Evolutionary conservation across 2,797 vertebrate genomes (phyloP), one percentile per base, ranked within the genome.

Genomic region (Gobionotothen gibberifrons): DNA sequence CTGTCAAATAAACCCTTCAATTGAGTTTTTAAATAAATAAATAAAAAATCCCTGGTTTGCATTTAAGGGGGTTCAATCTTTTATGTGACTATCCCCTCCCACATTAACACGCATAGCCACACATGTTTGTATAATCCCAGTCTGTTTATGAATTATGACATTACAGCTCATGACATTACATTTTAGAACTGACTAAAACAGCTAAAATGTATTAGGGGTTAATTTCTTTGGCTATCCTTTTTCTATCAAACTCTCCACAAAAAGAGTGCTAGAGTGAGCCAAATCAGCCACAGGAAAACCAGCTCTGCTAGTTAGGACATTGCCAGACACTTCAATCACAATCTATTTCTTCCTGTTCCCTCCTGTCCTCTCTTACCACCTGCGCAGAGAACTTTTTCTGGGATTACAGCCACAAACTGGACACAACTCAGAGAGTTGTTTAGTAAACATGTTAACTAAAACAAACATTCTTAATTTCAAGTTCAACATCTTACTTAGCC

Each of bases 361-460:
- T 9, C 58, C 1, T 22, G 22, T 36, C n/a, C 43, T 22, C 5
- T n/a, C 49, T 54, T 40, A 9, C 17, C 43, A 62, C 22, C 48
- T 51, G 43, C 58, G 49, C n/a, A 42, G 17, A 76, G 19, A 46
- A 9, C 40, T 52, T 51, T 36, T 71, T 5, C 21, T 54, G 42
- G 40, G 21, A 58, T 59, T 21, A 14, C 14, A 59, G 52, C 65
- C 46, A 51, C 46, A 52, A 52, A 52, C 3, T 5, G 13, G 26
- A 7, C 22, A 62, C 42, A 62, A 36, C 39, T 58, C 7, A 21
- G 4, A 19, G 46, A 21, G 39, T 2, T 44, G 14, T 36, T 49
- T 68, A 16, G n/a, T 22, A 29, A 62, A 51, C 36, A 49, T 47
- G 14, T 55, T 42, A 26, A 40, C 10, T 44, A 14, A 21, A 21